Evolutionary conservation across 2,113 vertebrate species (phyloP), one percentile per base, ranked within the genome.

Genomic region (Passer domesticus): DNA sequence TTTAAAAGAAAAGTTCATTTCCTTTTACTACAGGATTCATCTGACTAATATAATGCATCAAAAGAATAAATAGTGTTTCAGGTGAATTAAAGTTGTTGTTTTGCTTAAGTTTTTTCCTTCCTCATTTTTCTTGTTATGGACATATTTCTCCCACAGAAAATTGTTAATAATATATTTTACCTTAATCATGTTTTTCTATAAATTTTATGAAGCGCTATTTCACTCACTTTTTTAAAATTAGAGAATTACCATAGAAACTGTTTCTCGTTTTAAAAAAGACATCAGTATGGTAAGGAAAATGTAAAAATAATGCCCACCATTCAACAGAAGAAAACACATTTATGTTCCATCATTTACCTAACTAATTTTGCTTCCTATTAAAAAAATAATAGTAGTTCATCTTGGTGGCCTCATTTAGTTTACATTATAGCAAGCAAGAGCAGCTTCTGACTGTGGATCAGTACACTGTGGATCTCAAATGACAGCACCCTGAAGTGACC

Each of bases 181-280:
- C 14, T 92, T 95, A 83, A 85, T 87, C 28, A 66, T 11, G n/a
- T 94, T 84, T 97, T 89, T 87, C 44, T 46, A n/a, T 24, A 78
- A 4, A 23, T 80, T 82, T 80, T 69, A 28, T 37, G 55, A n/a
- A 94, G 46, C 0, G 0, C 8, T 81, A 11, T 87, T 63, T n/a
- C 33, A 43, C 13, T 94, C 6, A 60, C n/a, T 88, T 33, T n/a
- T 74, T 56, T 77, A 92, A 84, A 50, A 89, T 95, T 92, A 68
- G 88, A 75, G 92, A 81, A 64, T 89, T 73, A 77, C 52, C 78
- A 95, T 87, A 92, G 76, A 91, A 95, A 92, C 64, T 37, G 47
- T 44, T 92, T 53, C 18, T 12, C 8, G 0, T 55, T 93, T 89
- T 72, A 20, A 72, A 90, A 92, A 93, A 83, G 19, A 78, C 1